Evolutionary conservation across 2,113 vertebrate species (phyloP), one percentile per base, ranked within the genome.

Genomic region (Manacus vitellinus): DNA sequence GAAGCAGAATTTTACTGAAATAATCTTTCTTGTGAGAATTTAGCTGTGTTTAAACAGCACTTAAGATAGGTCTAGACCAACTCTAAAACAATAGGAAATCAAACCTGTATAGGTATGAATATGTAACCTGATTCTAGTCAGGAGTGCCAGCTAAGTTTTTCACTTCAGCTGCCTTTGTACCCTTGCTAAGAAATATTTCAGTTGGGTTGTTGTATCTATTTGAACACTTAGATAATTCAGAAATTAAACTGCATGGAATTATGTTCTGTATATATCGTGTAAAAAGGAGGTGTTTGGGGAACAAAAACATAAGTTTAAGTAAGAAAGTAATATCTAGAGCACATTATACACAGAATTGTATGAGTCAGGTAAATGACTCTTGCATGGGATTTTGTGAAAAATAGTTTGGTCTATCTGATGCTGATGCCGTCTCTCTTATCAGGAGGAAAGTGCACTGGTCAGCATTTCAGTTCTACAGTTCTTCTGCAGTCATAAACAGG

Each of bases 401-500:
- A 67, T 37, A 49, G 28, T 28, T 91, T 61, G 28, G 18, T 84
- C 27, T 70, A 35, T 63, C 65, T 88, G 67, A 70, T 92, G 51
- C 30, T 82, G 62, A 77, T 66, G 37, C 2, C 2, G 22, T 44
- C 20, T 81, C 59, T 91, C 49, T 68, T 95, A 91, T 84, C 85
- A 81, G 47, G 22, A 89, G 3, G 72, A 85, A 88, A 74, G 7
- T n/a, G 15, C 25, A 37, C 41, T 46, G 44, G n/a, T 94, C 88
- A 96, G 76, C 92, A 62, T 63, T 82, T 92, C 89, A 43, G 41
- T 88, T 88, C 88, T 41, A 58, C 58, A 54, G 18, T 35, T 93
- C 62, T 88, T 91, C 63, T 72, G 52, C 28, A 81, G 70, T 75
- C 61, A 91, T 91, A 95, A 97, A 80, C 46, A 80, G 39, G 25